phyloP scores from a whole-genome alignment of 2,113 vertebrate genomes.

The Oncorhynchus gorbuscha region DNA sequence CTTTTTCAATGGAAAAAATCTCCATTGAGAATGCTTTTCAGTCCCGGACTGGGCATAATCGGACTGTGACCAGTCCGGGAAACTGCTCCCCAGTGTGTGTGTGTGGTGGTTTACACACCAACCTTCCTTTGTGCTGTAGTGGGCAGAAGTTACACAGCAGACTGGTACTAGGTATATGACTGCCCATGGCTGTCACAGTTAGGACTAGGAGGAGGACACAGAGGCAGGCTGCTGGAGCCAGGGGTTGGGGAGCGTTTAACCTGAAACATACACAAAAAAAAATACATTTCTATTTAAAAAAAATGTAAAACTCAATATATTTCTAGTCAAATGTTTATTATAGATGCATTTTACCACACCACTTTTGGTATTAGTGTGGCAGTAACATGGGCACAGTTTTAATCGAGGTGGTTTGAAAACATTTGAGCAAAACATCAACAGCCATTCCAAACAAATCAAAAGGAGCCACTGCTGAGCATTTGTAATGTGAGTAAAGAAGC shows the following conservation, averaged over 20 bases:
- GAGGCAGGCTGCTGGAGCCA: not conserved
- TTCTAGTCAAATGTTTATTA: no score
- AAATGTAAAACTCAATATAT: no score
- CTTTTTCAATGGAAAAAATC: no score
- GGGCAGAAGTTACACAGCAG: slow-evolving; percentile 64
- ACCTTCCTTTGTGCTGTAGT: slow-evolving; percentile 41
- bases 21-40: no score
- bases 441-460: not conserved
- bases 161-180: not conserved
- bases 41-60: no score
- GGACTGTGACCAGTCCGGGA: no score
- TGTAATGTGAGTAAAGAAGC: not conserved
- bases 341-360: no score
- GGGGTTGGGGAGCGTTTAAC: slow-evolving; percentile 17
- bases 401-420: not conserved
- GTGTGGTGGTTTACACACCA: no score
- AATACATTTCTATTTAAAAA: no score
- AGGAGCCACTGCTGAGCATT: not conserved
- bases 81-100: no score
- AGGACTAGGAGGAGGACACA: slow-evolving; percentile 17
- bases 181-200: not conserved
- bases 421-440: not conserved
- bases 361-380: not conserved
- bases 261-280: slow-evolving; percentile 1
- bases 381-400: not conserved